These are phyloP conservation scores for Abrostola triplasia DNA, from an alignment of 2,888 invertebrate genomes.

Conservation along the genomic window DNA sequence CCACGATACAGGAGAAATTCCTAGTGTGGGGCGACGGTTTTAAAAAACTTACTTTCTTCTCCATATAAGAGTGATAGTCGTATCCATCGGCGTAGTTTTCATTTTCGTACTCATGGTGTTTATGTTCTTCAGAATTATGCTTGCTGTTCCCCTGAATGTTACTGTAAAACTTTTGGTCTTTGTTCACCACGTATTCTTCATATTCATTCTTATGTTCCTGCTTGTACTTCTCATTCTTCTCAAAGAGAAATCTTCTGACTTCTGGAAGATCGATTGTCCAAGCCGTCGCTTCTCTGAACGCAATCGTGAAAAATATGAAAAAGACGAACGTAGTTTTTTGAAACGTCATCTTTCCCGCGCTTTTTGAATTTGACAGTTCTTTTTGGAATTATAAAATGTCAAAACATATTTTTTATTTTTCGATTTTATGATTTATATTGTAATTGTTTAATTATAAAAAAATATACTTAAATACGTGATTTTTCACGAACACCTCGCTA, in stretches of 20 bases:
- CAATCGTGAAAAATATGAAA: slow-evolving; percentile 57
- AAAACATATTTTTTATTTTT: slow-evolving; percentile 2
- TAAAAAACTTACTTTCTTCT: slow-evolving; percentile 71
- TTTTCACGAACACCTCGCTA: slow-evolving; percentile 48
- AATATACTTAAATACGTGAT: slow-evolving; percentile 47
- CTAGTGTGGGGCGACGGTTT: too few species aligned
- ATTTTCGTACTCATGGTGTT: slow-evolving; percentile 39
- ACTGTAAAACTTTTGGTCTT: slow-evolving; percentile 55
- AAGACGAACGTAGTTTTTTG: slow-evolving; percentile 50
- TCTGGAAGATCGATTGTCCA: slow-evolving; percentile 81
- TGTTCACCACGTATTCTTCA: slow-evolving; percentile 42
- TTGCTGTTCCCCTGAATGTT: slow-evolving; percentile 66
- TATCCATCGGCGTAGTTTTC: slow-evolving; percentile 67
- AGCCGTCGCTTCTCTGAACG: slow-evolving; percentile 63
- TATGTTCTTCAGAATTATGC: slow-evolving; percentile 58
- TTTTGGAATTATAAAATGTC: background rate
- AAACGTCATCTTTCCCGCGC: slow-evolving; percentile 55
- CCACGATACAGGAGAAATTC: too few species aligned
- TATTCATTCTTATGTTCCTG: slow-evolving; percentile 30
- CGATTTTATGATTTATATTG: background rate
- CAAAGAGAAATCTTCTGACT: slow-evolving; percentile 70
- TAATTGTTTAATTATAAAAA: background rate
- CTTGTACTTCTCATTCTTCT: slow-evolving; percentile 59
- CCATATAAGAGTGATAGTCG: slow-evolving; percentile 72
- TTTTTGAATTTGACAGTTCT: slow-evolving; percentile 24